phyloP scores from a whole-genome alignment of 2,888 invertebrate genomes.

The Crossocerus cetratus region DNA sequence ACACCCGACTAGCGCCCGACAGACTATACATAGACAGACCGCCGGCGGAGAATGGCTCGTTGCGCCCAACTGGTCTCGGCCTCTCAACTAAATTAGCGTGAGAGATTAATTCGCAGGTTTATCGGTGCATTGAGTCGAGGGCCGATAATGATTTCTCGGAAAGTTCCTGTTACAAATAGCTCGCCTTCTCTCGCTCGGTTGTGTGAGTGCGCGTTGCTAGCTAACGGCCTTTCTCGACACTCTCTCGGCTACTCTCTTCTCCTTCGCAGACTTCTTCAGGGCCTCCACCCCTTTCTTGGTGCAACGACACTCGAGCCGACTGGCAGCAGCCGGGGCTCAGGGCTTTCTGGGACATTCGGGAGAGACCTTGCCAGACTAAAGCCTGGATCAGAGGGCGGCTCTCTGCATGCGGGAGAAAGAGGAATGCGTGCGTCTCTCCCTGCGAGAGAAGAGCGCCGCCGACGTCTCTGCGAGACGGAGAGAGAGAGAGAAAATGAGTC shows the following conservation, averaged over 20 bases:
- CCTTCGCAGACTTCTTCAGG: constrained; percentile 41
- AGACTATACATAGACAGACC: too few relatives aligned
- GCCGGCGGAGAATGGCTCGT: too few relatives aligned
- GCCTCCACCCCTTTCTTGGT: constrained; percentile 53
- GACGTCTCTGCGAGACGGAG: neutral
- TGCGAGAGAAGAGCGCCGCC: constrained; percentile 10
- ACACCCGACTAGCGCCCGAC: too few relatives aligned
- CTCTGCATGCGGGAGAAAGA: constrained; percentile 34
- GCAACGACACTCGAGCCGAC: constrained; percentile 63
- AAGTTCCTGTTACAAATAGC: constrained; percentile 52
- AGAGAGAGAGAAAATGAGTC: constrained; percentile 6
- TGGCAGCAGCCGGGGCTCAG: constrained; percentile 32
- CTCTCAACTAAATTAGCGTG: constrained; percentile 51
- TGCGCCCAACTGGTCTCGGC: constrained; percentile 8
- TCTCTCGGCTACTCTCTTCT: constrained; percentile 29
- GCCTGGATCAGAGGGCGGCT: constrained; percentile 15
- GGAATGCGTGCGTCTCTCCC: constrained; percentile 13
- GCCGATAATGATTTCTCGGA: constrained; percentile 64
- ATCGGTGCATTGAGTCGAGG: constrained; percentile 54
- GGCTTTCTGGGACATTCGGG: constrained; percentile 69
- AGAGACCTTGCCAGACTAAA: constrained; percentile 50
- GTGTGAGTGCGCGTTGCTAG: constrained; percentile 10
- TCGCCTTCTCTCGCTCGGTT: neutral
- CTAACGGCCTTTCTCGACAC: constrained; percentile 7
- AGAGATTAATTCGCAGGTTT: constrained; percentile 62